Percentiles rank a stretch among this genome's conserved stretches.
Conservation (phyloP, 2,888 invertebrate genomes). For the Papilio protenor region DNA sequence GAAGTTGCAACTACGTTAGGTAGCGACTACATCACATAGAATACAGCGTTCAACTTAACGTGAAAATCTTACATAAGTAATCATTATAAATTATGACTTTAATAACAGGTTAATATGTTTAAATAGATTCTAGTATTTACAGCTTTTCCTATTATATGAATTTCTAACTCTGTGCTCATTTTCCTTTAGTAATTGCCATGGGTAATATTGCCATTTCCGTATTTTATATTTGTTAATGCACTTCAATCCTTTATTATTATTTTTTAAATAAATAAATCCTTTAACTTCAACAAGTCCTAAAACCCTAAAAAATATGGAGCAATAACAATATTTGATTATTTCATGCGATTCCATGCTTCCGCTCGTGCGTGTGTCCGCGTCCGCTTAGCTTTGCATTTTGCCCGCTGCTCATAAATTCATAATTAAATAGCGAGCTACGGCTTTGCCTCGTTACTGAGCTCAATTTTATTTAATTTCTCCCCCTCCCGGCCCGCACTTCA, state of each 20-base stretch:
- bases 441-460: constrained; percentile 67
- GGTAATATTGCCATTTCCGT: neutral
- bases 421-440: constrained; percentile 79
- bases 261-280: no score
- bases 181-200: no score
- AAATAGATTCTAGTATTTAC: no score
- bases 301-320: no score
- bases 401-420: constrained; percentile 79
- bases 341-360: constrained; percentile 39
- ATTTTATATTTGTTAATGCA: neutral
- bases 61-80: neutral
- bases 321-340: neutral
- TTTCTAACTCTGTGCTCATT: no score
- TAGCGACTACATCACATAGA: constrained; percentile 33
- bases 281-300: no score
- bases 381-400: constrained; percentile 68
- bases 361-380: constrained; percentile 38
- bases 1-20: constrained; percentile 60
- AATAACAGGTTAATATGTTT: no score
- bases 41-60: neutral
- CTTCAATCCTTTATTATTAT: no score
- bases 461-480: constrained; percentile 74
- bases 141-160: no score
- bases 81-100: no score
- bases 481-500: constrained; percentile 44